Percentiles rank a stretch among this genome's conserved stretches.
These are phyloP conservation scores for Calephelis nemesis DNA, from an alignment of 1,140 invertebrate species.

Conservation along the genomic window DNA sequence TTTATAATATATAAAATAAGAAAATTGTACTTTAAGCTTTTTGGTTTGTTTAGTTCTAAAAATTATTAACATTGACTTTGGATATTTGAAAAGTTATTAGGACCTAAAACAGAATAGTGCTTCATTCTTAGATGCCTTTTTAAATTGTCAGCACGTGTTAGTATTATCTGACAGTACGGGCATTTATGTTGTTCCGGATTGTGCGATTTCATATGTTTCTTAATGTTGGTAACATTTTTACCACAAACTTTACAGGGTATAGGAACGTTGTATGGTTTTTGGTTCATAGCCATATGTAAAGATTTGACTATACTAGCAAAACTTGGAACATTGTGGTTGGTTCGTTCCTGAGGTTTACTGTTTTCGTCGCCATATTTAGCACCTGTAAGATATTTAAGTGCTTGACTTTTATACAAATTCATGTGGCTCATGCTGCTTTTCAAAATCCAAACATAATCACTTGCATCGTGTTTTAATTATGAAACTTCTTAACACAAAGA, in stretches of 20 bases:
- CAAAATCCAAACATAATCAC: slow-evolving; percentile 9
- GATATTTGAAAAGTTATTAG: slow-evolving; percentile 60
- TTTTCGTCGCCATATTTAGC: slow-evolving; percentile 71
- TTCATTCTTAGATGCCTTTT: slow-evolving; percentile 85
- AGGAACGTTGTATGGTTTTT: slow-evolving; percentile 50
- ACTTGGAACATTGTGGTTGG: slow-evolving; percentile 58
- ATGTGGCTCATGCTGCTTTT: slow-evolving; percentile 6
- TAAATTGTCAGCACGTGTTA: slow-evolving; percentile 85
- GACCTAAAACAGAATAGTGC: slow-evolving; percentile 78
- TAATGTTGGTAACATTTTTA: slow-evolving; percentile 86
- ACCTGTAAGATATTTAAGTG: slow-evolving; percentile 67
- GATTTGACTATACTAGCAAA: slow-evolving; percentile 62
- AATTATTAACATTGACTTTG: slow-evolving; percentile 51
- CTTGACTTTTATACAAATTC: slow-evolving; percentile 7
- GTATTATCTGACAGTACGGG: slow-evolving; percentile 83
- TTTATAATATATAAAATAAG: slow-evolving; percentile 11
- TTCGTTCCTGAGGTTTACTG: slow-evolving; percentile 53
- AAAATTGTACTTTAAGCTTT: slow-evolving; percentile 22
- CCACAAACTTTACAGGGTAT: slow-evolving; percentile 83
- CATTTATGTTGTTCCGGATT: slow-evolving; percentile 85
- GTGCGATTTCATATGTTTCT: slow-evolving; percentile 86
- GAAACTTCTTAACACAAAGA: slow-evolving; percentile 10
- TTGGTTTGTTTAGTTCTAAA: slow-evolving; percentile 29
- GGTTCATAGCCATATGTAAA: slow-evolving; percentile 54
- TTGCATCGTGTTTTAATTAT: not conserved